Conservation (phyloP, 1,140 invertebrate species). For the Neodiprion virginianus region DNA sequence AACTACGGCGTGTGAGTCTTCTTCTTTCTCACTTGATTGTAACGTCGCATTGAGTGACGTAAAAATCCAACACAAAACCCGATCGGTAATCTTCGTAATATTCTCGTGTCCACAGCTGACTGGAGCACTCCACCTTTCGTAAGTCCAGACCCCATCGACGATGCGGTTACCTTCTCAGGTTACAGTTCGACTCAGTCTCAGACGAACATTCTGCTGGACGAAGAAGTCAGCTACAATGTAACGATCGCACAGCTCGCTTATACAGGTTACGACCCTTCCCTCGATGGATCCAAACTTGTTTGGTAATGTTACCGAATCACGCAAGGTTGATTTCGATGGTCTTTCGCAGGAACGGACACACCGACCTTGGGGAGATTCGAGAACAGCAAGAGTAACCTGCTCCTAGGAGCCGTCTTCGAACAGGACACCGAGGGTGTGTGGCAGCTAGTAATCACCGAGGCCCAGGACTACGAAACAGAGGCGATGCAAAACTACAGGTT, state of each 20-base stretch:
- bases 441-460: constrained; percentile 39
- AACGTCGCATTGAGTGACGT: background rate
- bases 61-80: background rate
- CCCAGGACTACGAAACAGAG: constrained; percentile 62
- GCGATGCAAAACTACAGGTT: constrained; percentile 56
- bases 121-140: constrained; percentile 29
- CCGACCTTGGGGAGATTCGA: constrained; percentile 24
- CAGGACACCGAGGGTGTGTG: constrained; percentile 18
- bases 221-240: constrained; percentile 30
- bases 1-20: background rate
- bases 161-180: constrained; percentile 10
- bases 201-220: constrained; percentile 24
- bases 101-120: background rate
- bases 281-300: no score
- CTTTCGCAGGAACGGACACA: constrained; percentile 12
- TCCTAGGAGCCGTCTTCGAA: constrained; percentile 29
- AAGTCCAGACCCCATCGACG: constrained; percentile 14
- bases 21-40: background rate
- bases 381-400: constrained; percentile 24
- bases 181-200: background rate
- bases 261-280: constrained; percentile 5
- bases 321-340: no score
- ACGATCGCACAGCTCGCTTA: constrained; percentile 30
- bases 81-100: background rate
- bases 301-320: no score